Base-by-base conservation (phyloP, 1,140 invertebrate genomes). In the Neodiprion lecontei region DNA sequence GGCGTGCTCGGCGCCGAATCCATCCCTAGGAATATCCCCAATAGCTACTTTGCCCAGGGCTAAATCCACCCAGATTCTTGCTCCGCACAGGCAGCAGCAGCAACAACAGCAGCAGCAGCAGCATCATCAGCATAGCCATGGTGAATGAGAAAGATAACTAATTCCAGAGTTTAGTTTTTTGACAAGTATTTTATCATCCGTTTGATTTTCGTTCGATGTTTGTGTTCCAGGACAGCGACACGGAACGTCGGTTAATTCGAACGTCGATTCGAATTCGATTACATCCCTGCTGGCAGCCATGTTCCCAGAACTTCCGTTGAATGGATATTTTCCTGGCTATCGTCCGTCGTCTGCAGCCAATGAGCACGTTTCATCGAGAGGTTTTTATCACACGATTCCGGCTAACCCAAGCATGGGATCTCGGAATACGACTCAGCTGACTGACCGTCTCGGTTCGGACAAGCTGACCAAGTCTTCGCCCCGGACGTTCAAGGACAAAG, bases 41-140 rank as follows among this genome's bases (percentile, higher is more conserved):
- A 77, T 86, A 28, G 78, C 81, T 1, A 85, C 86, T 1, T 74
- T 89, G 11, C 88, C 87, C 4, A 79, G 87, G 9, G 87, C 86
- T 17, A 87, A 88, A 76, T 88, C 87, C 5, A 88, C 84, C 9
- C 87, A 88, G 74, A 81, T 85, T 65, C 75, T 89, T 21, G 83
- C 87, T 5, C 83, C 82, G 7, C 82, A 81, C 14, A 73, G 71
- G 7, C 23, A 1, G n/a, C 23, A 11, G 7, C 79, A 78, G 11
- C 79, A 80, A 23, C 23, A 23, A 1, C 81, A 21, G 12, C 4
- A 69, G 10, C 28, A 40, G 5, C 28, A 40, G 28, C 28, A 40
- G 28, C 28, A 67, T 4, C 67, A 21, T 40, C 28, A 67, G 17
- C 67, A 21, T 40, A 40, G 1, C 28, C 28, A 40, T 5, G 28